phyloP scores from a whole-genome alignment of 2,888 invertebrate genomes.

The Dugesia japonica region DNA sequence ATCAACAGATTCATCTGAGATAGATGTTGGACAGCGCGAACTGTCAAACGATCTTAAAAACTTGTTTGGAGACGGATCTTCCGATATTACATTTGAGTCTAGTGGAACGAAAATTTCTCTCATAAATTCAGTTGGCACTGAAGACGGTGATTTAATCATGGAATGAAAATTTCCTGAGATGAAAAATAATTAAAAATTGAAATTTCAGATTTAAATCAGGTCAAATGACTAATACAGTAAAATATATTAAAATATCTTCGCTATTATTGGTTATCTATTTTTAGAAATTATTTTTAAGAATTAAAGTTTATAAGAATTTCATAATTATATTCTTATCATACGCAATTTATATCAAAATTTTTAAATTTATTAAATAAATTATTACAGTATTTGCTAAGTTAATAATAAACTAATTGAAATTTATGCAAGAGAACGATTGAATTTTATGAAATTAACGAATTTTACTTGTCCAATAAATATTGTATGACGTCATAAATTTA shows the following conservation, averaged over 20 bases:
- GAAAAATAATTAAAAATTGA: neutral
- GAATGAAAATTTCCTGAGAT: slow-evolving; percentile 20
- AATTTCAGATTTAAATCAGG: neutral
- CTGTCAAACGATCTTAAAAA: neutral
- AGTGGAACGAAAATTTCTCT: neutral
- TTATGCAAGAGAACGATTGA: too few relatives aligned
- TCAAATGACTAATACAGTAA: slow-evolving; percentile 8
- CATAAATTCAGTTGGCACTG: neutral
- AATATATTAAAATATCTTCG: neutral
- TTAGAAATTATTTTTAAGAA: neutral
- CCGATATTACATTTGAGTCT: neutral
- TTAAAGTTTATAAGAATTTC: too few relatives aligned
- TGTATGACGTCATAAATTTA: too few relatives aligned
- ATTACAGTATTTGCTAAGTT: too few relatives aligned
- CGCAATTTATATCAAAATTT: too few relatives aligned
- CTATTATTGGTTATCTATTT: neutral
- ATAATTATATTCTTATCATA: too few relatives aligned
- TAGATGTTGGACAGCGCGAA: neutral
- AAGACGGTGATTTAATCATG: neutral
- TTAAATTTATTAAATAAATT: too few relatives aligned
- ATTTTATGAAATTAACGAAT: too few relatives aligned
- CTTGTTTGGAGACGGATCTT: neutral
- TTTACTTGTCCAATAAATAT: too few relatives aligned
- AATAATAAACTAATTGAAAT: too few relatives aligned
- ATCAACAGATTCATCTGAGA: neutral